Evolutionary conservation across 2,797 vertebrate genomes (phyloP), one percentile per base, ranked within the genome.

Genomic region (Buceros bicornis): DNA sequence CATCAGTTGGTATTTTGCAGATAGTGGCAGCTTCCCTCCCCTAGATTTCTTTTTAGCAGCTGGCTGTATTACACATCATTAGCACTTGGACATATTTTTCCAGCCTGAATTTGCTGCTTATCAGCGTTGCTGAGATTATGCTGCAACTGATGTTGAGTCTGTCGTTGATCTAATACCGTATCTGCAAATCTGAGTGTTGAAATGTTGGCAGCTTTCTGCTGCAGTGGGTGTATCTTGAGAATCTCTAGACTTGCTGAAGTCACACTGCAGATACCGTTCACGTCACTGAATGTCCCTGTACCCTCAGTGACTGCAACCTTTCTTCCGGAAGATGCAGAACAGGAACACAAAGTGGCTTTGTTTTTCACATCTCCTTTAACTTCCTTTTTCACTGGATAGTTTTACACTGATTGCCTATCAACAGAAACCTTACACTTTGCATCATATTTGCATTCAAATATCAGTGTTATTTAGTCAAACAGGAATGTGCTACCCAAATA

Each of bases 211-310:
- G 93, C 78, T 87, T 85, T 85, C 84, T 95, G 74, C 90, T 96
- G 96, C 96, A 97, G 95, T 96, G 95, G 95, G 95, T 95, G 93
- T 97, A 95, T 95, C 93, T 92, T 6, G 43, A 85, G 92, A 92
- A 86, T 37, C 83, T 93, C 86, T 89, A 91, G 56, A 53, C 88
- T 90, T 87, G 81, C 93, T 97, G 96, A 97, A 97, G 90, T 95
- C 95, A 96, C 95, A 94, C 95, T 97, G 95, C 95, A 93, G 96
- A 94, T 93, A 92, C 1, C 0, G 1, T 42, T 78, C 26, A 0
- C 50, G 21, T 96, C 93, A 88, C 88, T 51, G 74, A 92, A 51
- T 70, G 65, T 85, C 87, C 94, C 79, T 71, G 33, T 69, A 82
- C 45, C 69, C 69, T 90, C 86, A 50, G 35, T 66, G 58, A 72